Percentiles rank a stretch among this genome's conserved stretches.
Conservation (phyloP, 2,797 vertebrate genomes). For the Uromys caudimaculatus region DNA sequence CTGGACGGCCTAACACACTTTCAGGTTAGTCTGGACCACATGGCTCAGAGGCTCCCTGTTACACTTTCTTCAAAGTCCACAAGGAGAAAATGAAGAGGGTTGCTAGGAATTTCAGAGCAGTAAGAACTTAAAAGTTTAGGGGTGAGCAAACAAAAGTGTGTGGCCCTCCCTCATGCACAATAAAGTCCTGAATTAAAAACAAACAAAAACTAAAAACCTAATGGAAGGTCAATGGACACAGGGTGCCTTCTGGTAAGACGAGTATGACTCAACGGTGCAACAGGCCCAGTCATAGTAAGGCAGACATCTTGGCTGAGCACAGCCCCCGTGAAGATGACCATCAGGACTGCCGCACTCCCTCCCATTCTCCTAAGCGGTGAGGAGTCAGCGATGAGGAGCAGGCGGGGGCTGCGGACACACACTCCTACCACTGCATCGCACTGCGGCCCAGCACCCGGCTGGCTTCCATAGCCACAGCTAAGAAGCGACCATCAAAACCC, state of each 20-base stretch:
- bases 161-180: neutral
- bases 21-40: neutral
- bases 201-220: neutral
- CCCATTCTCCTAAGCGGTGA: neutral
- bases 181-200: neutral
- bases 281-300: neutral
- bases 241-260: neutral
- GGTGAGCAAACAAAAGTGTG: neutral
- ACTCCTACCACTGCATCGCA: neutral
- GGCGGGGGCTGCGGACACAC: neutral
- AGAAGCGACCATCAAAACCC: neutral
- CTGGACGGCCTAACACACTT: neutral
- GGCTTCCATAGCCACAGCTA: neutral
- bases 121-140: neutral
- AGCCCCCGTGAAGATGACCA: neutral
- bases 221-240: neutral
- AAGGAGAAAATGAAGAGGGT: neutral
- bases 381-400: neutral
- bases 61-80: neutral
- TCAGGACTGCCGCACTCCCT: accelerated
- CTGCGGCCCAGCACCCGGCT: neutral
- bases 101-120: neutral
- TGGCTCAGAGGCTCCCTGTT: neutral
- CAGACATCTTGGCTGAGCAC: neutral
- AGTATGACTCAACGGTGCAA: neutral